Base-by-base conservation (phyloP, 2,113 vertebrate species). In the Nipponia nippon region DNA sequence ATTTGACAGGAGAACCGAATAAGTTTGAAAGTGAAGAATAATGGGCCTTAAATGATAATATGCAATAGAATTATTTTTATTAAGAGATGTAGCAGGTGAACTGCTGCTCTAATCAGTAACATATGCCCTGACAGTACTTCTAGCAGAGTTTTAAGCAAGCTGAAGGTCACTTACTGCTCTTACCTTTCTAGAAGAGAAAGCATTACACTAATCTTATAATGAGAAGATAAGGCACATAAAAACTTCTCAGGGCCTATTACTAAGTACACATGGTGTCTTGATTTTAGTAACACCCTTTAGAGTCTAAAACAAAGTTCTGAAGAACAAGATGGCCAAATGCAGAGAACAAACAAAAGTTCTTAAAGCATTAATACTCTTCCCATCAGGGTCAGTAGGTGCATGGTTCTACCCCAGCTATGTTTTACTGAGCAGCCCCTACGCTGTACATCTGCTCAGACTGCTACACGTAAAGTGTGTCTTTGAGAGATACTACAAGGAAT, bases 151-250 rank as follows among this genome's bases (percentile, higher is more conserved):
- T 83, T 86, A 76, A 77, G 72, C n/a, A 90, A 91, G 55, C 21
- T 91, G 67, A 89, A 95, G 71, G 63, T 84, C 87, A 83, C 56
- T 79, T 76, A 65, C 1, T 70, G 50, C 42, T 87, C n/a, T 90
- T 88, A 73, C 59, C 53, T 91, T 94, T 91, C 72, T 44, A 53
- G 56, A 75, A 70, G 63, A 83, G 87, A 88, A 96, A 80, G 26
- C 44, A 94, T 94, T 81, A 79, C 34, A 23, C 36, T 76, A 84
- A 96, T 72, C 83, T 90, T 62, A 87, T 62, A 58, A 80, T 69
- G 83, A 75, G 65, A 92, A n/a, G 55, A 83, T 81, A 94, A 94
- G 32, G 52, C 75, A 95, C 27, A 90, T 75, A 71, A 83, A 91
- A 90, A 42, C 61, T 85, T 65, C 12, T 18, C 26, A 69, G 61